Evolutionary conservation across 2,888 invertebrate species (phyloP), one percentile per base, ranked within the genome.

Genomic region (Ligdia adustata): DNA sequence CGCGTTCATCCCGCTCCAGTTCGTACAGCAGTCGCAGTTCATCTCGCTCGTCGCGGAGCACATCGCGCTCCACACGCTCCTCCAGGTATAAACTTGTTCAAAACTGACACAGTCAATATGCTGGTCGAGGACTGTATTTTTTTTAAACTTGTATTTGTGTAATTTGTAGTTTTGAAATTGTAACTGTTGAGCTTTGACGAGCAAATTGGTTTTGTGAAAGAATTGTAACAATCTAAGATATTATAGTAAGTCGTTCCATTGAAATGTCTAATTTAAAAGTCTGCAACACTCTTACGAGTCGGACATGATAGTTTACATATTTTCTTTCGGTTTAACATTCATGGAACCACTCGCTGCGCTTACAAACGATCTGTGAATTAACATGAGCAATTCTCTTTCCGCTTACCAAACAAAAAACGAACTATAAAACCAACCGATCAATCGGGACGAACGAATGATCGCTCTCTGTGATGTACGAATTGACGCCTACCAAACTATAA

Each of bases 11-110:
- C 33, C 80, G 90, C 3, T 88, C 87, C 37, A 90, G 91, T 57
- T 92, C 93, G 2, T 92, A 92, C 75, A 90, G 84, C 71, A 90
- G 87, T 62, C 84, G 92, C 22, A 92, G 91, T 44, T 86, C 85
- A 6, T 86, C 86, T 0, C 69, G 86, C 1, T 83, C 85, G 0
- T 78, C 82, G 0, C 80, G 85, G 35, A 79, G 75, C 40, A 74
- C 82, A 0, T 85, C 86, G 0, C 67, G 92, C 11, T 92, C 92
- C 6, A 91, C 92, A 0, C 88, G 91, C 35, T 91, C 91, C 0
- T 88, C 90, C 6, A 84, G 90, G 90, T 90, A 73, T 2, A 3
- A 9, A 5, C 14, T 7, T 6, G 15, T 9, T 14, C 24, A 9
- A 2, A 26, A 15, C 4, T 35, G 35, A 37, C 35, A 28, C 9